A percentile compares a stretch with the other conserved stretches of the same genome.
Conservation (phyloP, 2,888 invertebrate genomes). For the Pollenia angustigena region DNA sequence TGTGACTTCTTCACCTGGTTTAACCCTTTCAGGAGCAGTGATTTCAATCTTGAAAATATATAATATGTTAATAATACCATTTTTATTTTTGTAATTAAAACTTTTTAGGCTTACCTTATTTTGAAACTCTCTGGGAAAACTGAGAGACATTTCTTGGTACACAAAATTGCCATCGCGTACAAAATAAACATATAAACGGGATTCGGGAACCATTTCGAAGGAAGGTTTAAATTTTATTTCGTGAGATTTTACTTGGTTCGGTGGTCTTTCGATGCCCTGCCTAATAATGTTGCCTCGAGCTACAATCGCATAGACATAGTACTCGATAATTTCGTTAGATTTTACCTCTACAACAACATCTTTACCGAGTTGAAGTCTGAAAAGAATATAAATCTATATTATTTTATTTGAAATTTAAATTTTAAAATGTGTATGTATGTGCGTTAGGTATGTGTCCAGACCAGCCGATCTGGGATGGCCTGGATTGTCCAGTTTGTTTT, state of each 20-base stretch:
- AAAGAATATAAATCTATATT: no score
- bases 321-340: conserved; percentile 89
- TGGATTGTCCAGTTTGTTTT: no score
- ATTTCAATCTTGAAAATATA: conserved; percentile 87
- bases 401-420: no score
- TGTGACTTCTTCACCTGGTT: conserved; percentile 91
- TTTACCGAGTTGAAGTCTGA: conserved; percentile 86
- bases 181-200: conserved; percentile 91
- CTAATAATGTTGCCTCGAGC: conserved; percentile 93
- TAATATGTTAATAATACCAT: neutral
- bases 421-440: no score
- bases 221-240: conserved; percentile 89
- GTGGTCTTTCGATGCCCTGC: conserved; percentile 89
- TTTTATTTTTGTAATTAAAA: no score
- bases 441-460: no score
- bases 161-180: conserved; percentile 90
- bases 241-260: conserved; percentile 84
- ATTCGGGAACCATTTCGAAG: conserved; percentile 93
- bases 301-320: conserved; percentile 90
- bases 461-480: no score
- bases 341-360: conserved; percentile 90
- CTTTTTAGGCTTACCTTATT: conserved; percentile 89
- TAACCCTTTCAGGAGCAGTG: conserved; percentile 87
- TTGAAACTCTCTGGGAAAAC: conserved; percentile 90
- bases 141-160: conserved; percentile 93